Evolutionary conservation across 2,888 invertebrate species (phyloP).

Genomic region (Oegoconia quadripuncta): DNA sequence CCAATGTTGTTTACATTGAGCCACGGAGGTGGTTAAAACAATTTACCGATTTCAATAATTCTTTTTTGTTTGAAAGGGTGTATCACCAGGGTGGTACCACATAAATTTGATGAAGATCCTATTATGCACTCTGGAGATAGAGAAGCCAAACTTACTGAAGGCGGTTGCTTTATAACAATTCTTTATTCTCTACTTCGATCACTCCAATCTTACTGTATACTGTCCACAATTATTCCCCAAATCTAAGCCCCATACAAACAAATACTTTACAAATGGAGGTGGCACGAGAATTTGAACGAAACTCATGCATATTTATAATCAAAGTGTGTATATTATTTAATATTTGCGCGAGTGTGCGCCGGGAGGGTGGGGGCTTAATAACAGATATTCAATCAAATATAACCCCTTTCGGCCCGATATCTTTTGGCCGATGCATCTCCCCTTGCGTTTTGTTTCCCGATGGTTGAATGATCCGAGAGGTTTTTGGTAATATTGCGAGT

Average conservation of each 20-base stretch:
- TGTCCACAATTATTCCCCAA: background rate
- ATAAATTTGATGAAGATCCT: too few relatives aligned
- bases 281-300: slow-evolving; percentile 60
- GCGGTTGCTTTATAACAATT: too few relatives aligned
- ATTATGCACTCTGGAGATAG: too few relatives aligned
- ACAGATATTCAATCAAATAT: slow-evolving; percentile 79
- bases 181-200: too few relatives aligned
- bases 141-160: too few relatives aligned
- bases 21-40: too few relatives aligned
- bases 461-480: slow-evolving; percentile 15
- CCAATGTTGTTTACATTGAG: too few relatives aligned
- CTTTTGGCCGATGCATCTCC: slow-evolving; percentile 69
- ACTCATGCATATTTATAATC: slow-evolving; percentile 78
- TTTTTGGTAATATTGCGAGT: background rate
- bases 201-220: too few relatives aligned
- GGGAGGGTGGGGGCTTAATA: slow-evolving; percentile 68
- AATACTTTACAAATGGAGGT: slow-evolving; percentile 10
- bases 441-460: slow-evolving; percentile 55
- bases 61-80: too few relatives aligned
- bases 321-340: slow-evolving; percentile 74
- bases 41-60: too few relatives aligned
- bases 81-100: too few relatives aligned
- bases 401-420: slow-evolving; percentile 75
- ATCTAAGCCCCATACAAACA: background rate
- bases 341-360: slow-evolving; percentile 59